phyloP scores from a whole-genome alignment of 1,140 invertebrate species.

The Neoseiulus cucumeris region DNA sequence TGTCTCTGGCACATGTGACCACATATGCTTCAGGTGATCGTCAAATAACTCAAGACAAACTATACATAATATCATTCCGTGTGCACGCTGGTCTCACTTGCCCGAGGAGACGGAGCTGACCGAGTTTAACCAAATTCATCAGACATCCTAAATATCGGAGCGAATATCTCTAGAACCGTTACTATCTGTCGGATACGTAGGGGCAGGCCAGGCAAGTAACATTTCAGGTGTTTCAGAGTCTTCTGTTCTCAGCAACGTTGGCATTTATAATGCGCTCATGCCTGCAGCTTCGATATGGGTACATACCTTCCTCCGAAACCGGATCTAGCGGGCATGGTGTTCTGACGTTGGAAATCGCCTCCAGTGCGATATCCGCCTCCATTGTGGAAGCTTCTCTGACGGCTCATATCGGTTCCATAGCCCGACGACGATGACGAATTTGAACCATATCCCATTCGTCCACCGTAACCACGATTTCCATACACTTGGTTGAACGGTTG shows the following conservation, averaged over 20 bases:
- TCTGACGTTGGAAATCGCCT: slow-evolving; percentile 3
- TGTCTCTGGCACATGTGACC: too few species aligned
- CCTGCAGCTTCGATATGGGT: neutral
- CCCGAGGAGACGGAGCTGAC: too few species aligned
- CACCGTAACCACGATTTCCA: neutral
- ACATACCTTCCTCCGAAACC: slow-evolving; percentile 9
- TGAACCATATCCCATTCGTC: neutral
- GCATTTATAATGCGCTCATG: neutral
- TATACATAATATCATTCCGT: too few species aligned
- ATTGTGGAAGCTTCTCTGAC: slow-evolving; percentile 2
- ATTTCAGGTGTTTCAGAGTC: neutral
- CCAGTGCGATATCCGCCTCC: neutral
- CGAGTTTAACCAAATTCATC: neutral
- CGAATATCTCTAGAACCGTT: neutral
- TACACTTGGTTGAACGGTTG: slow-evolving; percentile 5
- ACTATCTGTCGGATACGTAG: neutral
- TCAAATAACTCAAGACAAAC: too few species aligned
- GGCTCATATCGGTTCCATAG: neutral
- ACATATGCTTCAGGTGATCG: too few species aligned
- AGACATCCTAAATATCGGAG: neutral
- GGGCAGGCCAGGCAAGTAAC: neutral
- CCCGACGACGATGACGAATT: neutral
- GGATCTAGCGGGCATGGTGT: neutral
- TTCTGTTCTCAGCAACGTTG: neutral
- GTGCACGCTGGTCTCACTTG: too few species aligned